Evolutionary conservation across 1,140 invertebrate species (phyloP).

Genomic region (Heliothis virescens): DNA sequence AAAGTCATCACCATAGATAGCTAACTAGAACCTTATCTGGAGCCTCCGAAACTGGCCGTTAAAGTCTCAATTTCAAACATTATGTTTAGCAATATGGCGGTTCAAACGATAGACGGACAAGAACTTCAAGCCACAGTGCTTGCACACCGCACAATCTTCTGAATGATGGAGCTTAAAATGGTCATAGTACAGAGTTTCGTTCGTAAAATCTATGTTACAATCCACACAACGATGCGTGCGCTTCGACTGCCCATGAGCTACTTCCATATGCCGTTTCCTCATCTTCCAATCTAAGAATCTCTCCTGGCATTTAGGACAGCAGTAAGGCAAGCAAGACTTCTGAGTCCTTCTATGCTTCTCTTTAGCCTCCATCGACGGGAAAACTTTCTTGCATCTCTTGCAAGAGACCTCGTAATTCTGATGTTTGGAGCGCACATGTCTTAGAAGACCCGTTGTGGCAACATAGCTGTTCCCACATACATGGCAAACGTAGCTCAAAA

Average conservation of each 20-base stretch:
- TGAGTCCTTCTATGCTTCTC: conserved; percentile 70
- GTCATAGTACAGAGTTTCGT: conserved; percentile 71
- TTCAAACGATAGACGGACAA: conserved; percentile 69
- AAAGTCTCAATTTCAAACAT: neutral
- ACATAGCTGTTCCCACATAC: conserved; percentile 79
- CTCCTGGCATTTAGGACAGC: conserved; percentile 74
- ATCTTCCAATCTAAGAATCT: conserved; percentile 74
- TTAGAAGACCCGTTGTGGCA: conserved; percentile 70
- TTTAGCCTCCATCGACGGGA: conserved; percentile 77
- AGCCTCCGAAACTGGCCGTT: no score
- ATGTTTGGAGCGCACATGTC: conserved; percentile 74
- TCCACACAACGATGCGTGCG: conserved; percentile 69
- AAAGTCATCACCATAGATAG: no score
- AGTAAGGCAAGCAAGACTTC: conserved; percentile 77
- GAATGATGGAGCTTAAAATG: conserved; percentile 78
- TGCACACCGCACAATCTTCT: conserved; percentile 70
- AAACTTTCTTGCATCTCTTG: conserved; percentile 70
- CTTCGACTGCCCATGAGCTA: conserved; percentile 65
- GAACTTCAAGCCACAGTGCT: conserved; percentile 78
- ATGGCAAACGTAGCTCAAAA: conserved; percentile 75
- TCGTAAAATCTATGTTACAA: conserved; percentile 71
- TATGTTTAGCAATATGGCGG: conserved; percentile 72
- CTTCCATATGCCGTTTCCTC: conserved; percentile 73
- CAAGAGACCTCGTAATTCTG: conserved; percentile 73
- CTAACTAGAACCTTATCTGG: no score